A percentile compares a stretch with the other conserved stretches of the same genome.
Conservation (phyloP, 2,888 invertebrate genomes). For the Halictus ligatus region DNA sequence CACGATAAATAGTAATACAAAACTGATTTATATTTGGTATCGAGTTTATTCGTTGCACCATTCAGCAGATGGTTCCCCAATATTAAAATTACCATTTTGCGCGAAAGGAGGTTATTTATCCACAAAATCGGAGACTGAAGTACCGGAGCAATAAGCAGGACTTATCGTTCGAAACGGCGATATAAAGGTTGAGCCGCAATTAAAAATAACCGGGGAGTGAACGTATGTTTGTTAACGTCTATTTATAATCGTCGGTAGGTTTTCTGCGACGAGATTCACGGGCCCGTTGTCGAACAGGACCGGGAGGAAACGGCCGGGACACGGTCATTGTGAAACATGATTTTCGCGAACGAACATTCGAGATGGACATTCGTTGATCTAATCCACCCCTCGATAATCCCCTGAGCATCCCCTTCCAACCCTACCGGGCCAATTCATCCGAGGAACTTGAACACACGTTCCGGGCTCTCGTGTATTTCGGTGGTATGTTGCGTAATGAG, state of each 20-base stretch:
- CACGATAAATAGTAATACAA: too few relatives aligned
- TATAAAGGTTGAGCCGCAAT: slow-evolving; percentile 46
- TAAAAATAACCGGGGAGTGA: slow-evolving; percentile 49
- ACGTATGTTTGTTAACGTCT: slow-evolving; percentile 52
- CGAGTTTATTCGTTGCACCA: background rate
- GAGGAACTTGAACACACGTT: slow-evolving; percentile 70
- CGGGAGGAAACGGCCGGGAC: background rate
- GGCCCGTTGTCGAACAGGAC: slow-evolving; percentile 32
- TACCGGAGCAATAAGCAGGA: background rate
- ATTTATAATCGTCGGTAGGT: slow-evolving; percentile 46
- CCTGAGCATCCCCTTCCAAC: slow-evolving; percentile 9
- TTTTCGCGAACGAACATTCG: slow-evolving; percentile 42
- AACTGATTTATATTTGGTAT: too few relatives aligned
- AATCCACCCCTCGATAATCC: background rate
- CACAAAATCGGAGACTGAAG: background rate
- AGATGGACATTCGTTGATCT: slow-evolving; percentile 5
- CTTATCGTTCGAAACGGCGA: slow-evolving; percentile 23
- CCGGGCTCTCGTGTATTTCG: slow-evolving; percentile 77
- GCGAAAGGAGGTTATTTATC: background rate
- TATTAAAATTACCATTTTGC: background rate
- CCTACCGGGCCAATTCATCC: slow-evolving; percentile 18
- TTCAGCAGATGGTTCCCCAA: background rate
- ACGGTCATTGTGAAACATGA: slow-evolving; percentile 15
- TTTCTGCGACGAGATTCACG: slow-evolving; percentile 40
- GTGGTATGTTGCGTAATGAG: slow-evolving; percentile 79